Base-by-base conservation (phyloP, 2,797 vertebrate species). In the Tympanoctomys barrerae region DNA sequence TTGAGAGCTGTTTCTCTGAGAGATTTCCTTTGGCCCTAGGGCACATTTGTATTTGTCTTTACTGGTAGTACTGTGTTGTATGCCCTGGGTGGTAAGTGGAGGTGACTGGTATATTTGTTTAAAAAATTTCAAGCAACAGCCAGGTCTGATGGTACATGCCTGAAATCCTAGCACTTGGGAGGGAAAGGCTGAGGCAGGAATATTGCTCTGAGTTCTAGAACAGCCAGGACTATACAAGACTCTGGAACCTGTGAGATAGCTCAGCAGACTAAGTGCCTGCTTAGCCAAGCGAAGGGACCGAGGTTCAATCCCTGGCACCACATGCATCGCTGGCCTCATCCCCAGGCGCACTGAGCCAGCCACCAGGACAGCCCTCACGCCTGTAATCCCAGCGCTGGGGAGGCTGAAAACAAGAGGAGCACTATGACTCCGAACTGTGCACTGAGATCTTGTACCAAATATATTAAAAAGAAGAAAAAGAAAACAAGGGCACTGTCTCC, bases 21-120 rank as follows among this genome's bases (percentile, higher is more conserved):
- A 36, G 61, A 80, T 14, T 97, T 97, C 64, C 71, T 83, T 91
- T 94, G 57, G 59, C 49, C 57, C 49, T 73, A n/a, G 22, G 31
- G 52, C 22, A 62, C 31, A 10, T 16, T 22, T 66, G 3, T 88
- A 39, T 82, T 94, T 57, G 39, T 68, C 61, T 87, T 5, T 54
- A 19, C 49, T 64, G 42, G 39, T 64, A 93, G 46, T 87, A 9
- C 75, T 77, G 22, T 26, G 42, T 84, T 73, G 33, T 82, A 78
- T 96, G 73, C 52, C 46, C n/a, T 78, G 42, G 42, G 8, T 87
- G 21, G 89, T 80, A 89, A 70, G 10, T 42, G 39, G n/a, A 46
- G 52, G 61, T 73, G 64, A 68, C 49, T 16, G n/a, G 16, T 86
- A 49, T 71, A 9, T 86, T 95, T 88, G 79, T 92, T 92, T 87